Evolutionary conservation across 2,797 vertebrate genomes (phyloP), one percentile per base, ranked within the genome.

Genomic region (Lepilemur ruficaudatus): DNA sequence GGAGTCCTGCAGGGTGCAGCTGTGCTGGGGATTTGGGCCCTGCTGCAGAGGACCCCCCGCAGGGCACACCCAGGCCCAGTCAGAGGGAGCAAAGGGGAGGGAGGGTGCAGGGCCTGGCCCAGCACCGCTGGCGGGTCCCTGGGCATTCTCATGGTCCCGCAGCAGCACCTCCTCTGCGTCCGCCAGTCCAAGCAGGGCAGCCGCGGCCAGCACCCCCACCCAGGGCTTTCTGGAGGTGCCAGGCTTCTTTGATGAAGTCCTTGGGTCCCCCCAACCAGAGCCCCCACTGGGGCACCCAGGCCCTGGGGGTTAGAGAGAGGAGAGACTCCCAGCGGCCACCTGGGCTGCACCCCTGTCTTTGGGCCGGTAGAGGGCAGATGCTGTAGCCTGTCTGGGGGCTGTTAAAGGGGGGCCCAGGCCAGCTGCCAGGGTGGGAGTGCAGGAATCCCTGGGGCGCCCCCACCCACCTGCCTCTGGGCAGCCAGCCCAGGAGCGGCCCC

Each of bases 141-240:
- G 98, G 87, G 99, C 98, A 0, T 99, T 99, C 80, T 20, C 8
- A 0, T 99, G 99, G 98, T 99, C 99, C 57, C 98, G 98, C 78
- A 67, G 90, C 94, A 99, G 97, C 0, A 97, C 98, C 7, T n/a
- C 93, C 23, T 98, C 97, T 1, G 98, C 98, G 0, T 95, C 98
- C 12, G 97, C 98, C 91, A 99, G 97, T 50, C 99, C 98, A 0
- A 99, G 32, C 61, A 95, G 98, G 43, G 99, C 99, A 9, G 38
- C 38, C 38, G 38, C 38, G 4, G 38, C 38, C 38, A 38, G 38
- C 38, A 38, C 38, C 38, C 99, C 99, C 99, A 0, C 99, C 99
- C 86, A 99, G 98, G 38, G 99, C 98, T 97, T 99, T 99, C 95
- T 99, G 98, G 81, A 98, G 97, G 0, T 98, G 98, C 28, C 98